Evolutionary conservation across 2,113 vertebrate species (phyloP), one percentile per base, ranked within the genome.

Genomic region (Bujurquina vittata): DNA sequence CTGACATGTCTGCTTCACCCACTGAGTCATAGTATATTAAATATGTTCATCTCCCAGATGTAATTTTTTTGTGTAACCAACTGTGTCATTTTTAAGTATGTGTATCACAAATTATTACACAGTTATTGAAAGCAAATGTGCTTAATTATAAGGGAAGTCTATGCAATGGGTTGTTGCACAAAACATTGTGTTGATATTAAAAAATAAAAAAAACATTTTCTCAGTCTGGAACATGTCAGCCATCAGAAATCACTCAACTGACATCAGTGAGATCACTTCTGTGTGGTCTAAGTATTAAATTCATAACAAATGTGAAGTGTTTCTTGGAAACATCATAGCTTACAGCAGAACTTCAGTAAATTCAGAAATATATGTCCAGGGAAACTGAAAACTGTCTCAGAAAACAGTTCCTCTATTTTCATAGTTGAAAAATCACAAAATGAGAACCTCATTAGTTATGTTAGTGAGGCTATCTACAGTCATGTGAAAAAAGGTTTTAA

Each of bases 81-180:
- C 4, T 9, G 31, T 69, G n/a, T 52, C 3, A 35, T 49, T 78
- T 85, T 55, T 33, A 63, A 73, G 46, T 55, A 26, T 15, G 2
- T 9, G 7, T 15, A 12, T 59, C 6, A 56, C 10, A 43, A 75
- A 55, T 65, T 3, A 74, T 79, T 23, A 46, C 23, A 62, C 9
- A 11, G 9, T 69, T 81, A 75, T 81, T 3, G 11, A 40, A 72
- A 56, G 20, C 29, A 61, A 59, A 81, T 57, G n/a, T 17, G 17
- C 43, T 69, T 77, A 82, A 92, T 86, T 87, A 87, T 10, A 84
- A 65, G 60, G 60, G 23, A 49, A 37, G 26, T 40, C 56, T 23
- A 18, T 58, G 1, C 59, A 84, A 79, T 63, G 1, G 52, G n/a
- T 10, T 43, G 67, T 31, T 37, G 17, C 52, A 54, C 17, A 60